A percentile compares a stretch with the other conserved stretches of the same genome.
phyloP scores from a whole-genome alignment of 64 coral and sea anemone genomes.

The Dendronephthya gigantea region DNA sequence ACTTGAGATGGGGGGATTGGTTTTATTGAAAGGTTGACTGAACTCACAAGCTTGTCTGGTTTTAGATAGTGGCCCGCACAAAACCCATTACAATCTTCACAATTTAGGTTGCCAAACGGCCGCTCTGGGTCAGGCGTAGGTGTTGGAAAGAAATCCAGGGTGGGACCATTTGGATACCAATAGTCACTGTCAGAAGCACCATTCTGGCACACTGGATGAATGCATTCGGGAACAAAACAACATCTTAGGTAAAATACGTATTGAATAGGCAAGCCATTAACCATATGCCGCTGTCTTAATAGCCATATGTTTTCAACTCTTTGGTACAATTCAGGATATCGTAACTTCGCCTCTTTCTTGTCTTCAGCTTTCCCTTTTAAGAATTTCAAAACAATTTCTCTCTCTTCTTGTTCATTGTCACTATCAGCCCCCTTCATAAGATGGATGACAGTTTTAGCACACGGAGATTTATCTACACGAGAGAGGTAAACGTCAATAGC shows the following conservation, averaged over 20 bases:
- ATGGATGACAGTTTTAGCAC: slow-evolving; percentile 30
- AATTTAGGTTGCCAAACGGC: background rate
- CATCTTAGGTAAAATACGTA: background rate
- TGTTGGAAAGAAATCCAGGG: background rate
- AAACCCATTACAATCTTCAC: background rate
- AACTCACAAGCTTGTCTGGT: slow-evolving; percentile 14
- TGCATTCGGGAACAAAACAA: background rate
- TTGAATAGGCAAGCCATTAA: background rate
- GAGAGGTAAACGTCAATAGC: slow-evolving; percentile 23
- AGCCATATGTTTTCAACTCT: background rate
- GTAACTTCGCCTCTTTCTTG: background rate
- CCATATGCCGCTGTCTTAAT: background rate
- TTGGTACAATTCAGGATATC: background rate
- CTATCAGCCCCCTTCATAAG: slow-evolving; percentile 20
- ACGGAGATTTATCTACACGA: slow-evolving; percentile 21
- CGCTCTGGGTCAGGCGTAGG: background rate
- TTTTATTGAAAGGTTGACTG: background rate
- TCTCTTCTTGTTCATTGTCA: slow-evolving; percentile 26
- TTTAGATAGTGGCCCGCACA: slow-evolving; percentile 2
- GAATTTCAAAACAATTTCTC: background rate
- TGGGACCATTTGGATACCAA: background rate
- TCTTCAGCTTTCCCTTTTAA: slow-evolving; percentile 12
- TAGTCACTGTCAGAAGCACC: background rate
- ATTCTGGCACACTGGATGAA: background rate
- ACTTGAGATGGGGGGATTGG: background rate